phyloP scores from a whole-genome alignment of 2,797 vertebrate species.

The Characodon lateralis region DNA sequence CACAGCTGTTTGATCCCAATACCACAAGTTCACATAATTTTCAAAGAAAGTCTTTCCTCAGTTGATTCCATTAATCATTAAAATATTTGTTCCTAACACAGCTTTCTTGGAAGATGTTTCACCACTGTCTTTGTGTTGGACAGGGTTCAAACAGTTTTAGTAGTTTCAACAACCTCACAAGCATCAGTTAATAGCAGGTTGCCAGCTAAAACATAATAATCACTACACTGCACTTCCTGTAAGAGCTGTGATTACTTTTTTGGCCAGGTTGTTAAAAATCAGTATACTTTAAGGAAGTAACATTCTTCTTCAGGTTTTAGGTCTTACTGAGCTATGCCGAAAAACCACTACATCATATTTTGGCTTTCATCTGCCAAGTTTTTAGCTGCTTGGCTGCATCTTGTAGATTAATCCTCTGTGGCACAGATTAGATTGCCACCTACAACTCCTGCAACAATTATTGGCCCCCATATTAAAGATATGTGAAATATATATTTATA shows the following conservation, averaged over 20 bases:
- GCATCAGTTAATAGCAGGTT: background rate
- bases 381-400: slow-evolving; percentile 19
- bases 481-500: background rate
- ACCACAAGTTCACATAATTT: background rate
- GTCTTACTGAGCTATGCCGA: background rate
- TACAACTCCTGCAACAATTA: background rate
- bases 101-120: slow-evolving; percentile 1
- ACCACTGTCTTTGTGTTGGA: background rate
- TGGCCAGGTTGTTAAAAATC: slow-evolving; percentile 4
- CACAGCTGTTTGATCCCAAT: slow-evolving; percentile 3
- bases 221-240: background rate
- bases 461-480: background rate
- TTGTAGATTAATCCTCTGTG: slow-evolving; percentile 31
- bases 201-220: background rate
- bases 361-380: background rate
- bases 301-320: background rate
- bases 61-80: background rate
- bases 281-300: background rate
- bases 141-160: background rate
- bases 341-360: background rate
- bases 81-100: background rate
- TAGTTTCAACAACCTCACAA: background rate
- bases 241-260: background rate
- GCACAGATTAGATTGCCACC: slow-evolving; percentile 38
- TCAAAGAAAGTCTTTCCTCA: background rate